Base-by-base conservation (phyloP, 2,797 vertebrate species). In the Phoxinus dragarum region DNA sequence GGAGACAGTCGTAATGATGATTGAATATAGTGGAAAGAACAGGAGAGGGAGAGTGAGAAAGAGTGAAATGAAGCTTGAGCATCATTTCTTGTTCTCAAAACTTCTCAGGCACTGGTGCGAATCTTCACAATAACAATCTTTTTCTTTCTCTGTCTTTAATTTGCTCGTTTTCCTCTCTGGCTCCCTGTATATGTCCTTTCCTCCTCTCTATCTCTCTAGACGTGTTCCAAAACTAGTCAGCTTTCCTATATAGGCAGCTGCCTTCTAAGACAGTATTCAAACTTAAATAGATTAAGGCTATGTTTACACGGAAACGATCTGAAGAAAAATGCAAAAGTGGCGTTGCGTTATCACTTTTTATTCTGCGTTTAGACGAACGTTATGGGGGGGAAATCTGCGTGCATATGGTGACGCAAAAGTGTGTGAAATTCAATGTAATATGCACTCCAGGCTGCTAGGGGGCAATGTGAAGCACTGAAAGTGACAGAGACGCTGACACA, bases 21-120 rank as follows among this genome's bases (percentile, higher is more conserved):
- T 85, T 85, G 83, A 85, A 85, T 61, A 61, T 59, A 64, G 52
- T 54, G 38, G 75, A 85, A 79, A 85, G 83, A 79, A 64, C 10
- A 34, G 64, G 66, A 84, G 49, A 78, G 64, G 34, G 59, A 80
- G 61, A 81, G 23, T 0, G 12, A 81, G 47, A 84, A 69, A 56
- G 56, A 84, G 47, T 78, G 64, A 78, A 84, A 84, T 68, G 27
- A 84, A 84, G 36, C 44, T 84, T 6, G 34, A 40, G 82, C 38
- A 42, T 78, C 49, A 67, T 66, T 75, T 83, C 14, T 75, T 67
- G 47, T 66, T n/a, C 31, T 61, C 3, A 19, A 67, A 75, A 67
- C 31, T 67, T 83, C 34, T 83, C 69, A 47, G 54, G 72, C 59
- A 67, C 23, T 67, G 64, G 64, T 68, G 34, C 64, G 36, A 52